A percentile compares a stretch with the other conserved stretches of the same genome.
These are phyloP conservation scores for Brenthis hecate DNA, from an alignment of 2,888 invertebrate genomes.

Conservation along the genomic window DNA sequence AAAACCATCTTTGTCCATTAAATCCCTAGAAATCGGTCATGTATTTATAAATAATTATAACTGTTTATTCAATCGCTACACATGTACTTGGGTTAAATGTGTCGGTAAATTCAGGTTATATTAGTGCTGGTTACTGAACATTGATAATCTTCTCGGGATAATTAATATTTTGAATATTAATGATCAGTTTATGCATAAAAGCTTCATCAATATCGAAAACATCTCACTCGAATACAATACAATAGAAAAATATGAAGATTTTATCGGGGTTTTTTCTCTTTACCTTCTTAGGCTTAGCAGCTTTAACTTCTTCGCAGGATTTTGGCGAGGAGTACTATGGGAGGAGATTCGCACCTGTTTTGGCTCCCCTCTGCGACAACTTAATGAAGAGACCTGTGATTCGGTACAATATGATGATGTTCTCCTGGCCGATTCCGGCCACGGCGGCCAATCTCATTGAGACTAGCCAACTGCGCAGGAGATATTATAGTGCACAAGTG, in stretches of 20 bases:
- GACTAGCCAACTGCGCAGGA: too few species aligned
- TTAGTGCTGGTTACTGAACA: constrained; percentile 19
- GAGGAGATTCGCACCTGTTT: constrained; percentile 38
- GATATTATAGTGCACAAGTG: too few species aligned
- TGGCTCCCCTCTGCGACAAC: constrained; percentile 38
- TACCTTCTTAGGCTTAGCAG: constrained; percentile 13
- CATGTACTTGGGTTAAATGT: constrained; percentile 1
- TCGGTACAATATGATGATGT: neutral
- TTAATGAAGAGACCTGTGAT: constrained; percentile 34
- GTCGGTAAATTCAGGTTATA: constrained; percentile 14
- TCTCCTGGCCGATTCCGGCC: too few species aligned
- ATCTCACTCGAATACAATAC: neutral
- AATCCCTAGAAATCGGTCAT: neutral
- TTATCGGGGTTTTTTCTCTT: constrained; percentile 11
- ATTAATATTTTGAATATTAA: constrained; percentile 23
- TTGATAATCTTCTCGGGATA: neutral
- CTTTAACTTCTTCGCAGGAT: constrained; percentile 19
- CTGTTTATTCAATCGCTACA: constrained; percentile 6
- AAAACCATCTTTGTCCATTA: too few species aligned
- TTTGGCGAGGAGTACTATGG: constrained; percentile 26
- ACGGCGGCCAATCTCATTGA: too few species aligned
- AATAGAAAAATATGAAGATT: constrained; percentile 16
- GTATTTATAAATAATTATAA: constrained; percentile 9
- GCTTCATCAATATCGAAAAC: neutral
- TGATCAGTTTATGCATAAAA: constrained; percentile 8